Percentiles rank a stretch among this genome's conserved stretches.
phyloP scores from a whole-genome alignment of 92 coral and sea anemone species.

The Bergia sp. region DNA sequence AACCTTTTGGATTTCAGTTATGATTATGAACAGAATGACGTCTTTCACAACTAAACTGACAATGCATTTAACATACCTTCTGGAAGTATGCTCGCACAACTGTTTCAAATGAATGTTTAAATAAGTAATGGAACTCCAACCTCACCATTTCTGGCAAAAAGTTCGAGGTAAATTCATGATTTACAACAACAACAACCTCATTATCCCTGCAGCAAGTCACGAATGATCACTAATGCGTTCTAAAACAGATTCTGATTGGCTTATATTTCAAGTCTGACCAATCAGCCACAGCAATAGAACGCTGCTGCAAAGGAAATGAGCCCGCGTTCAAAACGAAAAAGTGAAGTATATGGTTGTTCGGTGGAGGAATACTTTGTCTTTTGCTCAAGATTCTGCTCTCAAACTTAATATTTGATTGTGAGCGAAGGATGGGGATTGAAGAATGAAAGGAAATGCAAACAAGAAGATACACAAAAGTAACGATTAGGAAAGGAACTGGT shows the following conservation, averaged over 20 bases:
- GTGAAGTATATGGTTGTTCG: too few relatives aligned
- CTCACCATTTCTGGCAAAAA: constrained; percentile 67
- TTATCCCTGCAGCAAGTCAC: neutral
- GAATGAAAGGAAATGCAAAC: constrained; percentile 1
- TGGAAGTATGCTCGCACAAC: constrained; percentile 89
- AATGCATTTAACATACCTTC: constrained; percentile 59
- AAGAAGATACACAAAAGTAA: constrained; percentile 19
- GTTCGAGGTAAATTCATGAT: neutral
- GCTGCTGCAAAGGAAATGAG: neutral
- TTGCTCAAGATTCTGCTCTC: too few relatives aligned
- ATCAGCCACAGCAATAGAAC: constrained; percentile 14
- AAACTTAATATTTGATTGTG: neutral
- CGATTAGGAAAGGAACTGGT: constrained; percentile 57
- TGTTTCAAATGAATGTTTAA: constrained; percentile 89
- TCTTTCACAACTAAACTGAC: neutral
- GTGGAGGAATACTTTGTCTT: neutral
- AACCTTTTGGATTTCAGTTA: too few relatives aligned
- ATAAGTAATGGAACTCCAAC: constrained; percentile 74
- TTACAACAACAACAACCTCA: neutral
- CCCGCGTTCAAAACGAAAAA: constrained; percentile 10
- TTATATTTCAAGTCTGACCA: neutral
- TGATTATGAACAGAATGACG: neutral
- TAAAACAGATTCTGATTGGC: constrained; percentile 28
- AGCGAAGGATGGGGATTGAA: neutral
- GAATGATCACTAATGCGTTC: neutral